Conservation (phyloP, 2,797 vertebrate genomes). For the Tachyglossus aculeatus region DNA sequence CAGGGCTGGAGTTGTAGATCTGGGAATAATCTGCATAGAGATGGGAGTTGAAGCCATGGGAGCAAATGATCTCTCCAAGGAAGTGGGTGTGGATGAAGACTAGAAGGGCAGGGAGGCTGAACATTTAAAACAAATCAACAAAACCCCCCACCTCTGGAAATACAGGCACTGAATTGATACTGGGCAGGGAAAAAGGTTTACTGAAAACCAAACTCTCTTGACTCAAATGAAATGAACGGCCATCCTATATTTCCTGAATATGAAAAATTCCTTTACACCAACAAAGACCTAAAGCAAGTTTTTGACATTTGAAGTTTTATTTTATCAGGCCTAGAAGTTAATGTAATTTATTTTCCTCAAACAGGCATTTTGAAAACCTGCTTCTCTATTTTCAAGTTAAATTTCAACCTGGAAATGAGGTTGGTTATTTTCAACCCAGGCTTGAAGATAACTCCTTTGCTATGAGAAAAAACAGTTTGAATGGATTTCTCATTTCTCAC, state of each 20-base stretch:
- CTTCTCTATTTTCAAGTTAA: background rate
- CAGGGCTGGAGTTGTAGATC: too few relatives aligned
- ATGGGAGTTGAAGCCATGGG: too few relatives aligned
- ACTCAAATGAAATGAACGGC: too few relatives aligned
- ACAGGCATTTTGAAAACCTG: background rate
- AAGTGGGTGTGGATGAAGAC: too few relatives aligned
- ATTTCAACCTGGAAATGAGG: background rate
- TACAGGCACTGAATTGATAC: too few relatives aligned
- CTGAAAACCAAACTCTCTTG: too few relatives aligned
- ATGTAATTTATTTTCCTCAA: constrained; percentile 36
- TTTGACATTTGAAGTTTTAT: constrained; percentile 57
- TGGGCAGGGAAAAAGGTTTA: too few relatives aligned
- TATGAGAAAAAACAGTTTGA: background rate
- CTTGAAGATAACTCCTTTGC: background rate
- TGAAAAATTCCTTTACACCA: constrained; percentile 44
- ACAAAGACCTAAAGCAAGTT: constrained; percentile 49
- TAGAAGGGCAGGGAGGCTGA: too few relatives aligned
- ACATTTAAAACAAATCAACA: constrained; percentile 51
- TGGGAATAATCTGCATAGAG: too few relatives aligned
- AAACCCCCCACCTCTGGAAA: constrained; percentile 50
- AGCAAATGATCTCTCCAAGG: too few relatives aligned
- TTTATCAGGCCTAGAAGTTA: constrained; percentile 29
- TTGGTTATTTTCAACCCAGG: background rate
- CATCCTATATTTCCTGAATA: too few relatives aligned
- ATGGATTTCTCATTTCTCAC: background rate